Evolutionary conservation across 2,888 invertebrate genomes (phyloP).

Genomic region (Bibio marci): DNA sequence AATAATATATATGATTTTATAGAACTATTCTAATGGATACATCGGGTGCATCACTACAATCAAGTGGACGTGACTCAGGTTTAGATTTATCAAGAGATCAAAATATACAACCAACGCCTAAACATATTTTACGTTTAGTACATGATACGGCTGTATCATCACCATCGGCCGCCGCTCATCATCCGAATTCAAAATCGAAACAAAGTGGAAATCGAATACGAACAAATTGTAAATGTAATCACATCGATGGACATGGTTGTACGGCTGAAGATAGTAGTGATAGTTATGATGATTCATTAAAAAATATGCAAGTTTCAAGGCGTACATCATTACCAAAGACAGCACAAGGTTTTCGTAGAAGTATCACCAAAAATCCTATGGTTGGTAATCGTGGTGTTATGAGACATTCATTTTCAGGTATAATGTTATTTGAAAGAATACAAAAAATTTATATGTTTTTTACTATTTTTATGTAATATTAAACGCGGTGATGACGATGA

Average conservation of each 20-base stretch:
- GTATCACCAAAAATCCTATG: conserved; percentile 9
- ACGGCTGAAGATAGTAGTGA: conserved; percentile 27
- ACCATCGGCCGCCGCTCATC: conserved; percentile 1
- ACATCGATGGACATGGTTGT: conserved; percentile 6
- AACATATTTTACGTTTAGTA: conserved; percentile 8
- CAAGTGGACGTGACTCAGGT: conserved; percentile 68
- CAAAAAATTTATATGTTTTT: no score
- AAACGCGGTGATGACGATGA: no score
- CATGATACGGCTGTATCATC: no score
- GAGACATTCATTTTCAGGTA: conserved; percentile 25
- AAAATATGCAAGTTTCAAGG: conserved; percentile 21
- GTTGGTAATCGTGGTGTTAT: conserved; percentile 16
- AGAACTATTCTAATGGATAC: conserved; percentile 39
- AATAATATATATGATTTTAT: conserved; percentile 7
- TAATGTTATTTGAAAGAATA: no score
- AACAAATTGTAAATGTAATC: conserved; percentile 8
- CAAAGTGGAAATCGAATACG: background rate
- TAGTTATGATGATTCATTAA: conserved; percentile 68
- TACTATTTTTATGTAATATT: no score
- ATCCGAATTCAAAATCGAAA: conserved; percentile 1
- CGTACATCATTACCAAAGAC: conserved; percentile 6
- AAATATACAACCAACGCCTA: conserved; percentile 9
- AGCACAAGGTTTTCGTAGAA: conserved; percentile 8
- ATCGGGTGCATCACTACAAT: conserved; percentile 63
- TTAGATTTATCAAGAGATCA: conserved; percentile 35